Percentiles rank a stretch among this genome's conserved stretches.
Conservation (phyloP, 35 echinoderm and acorn worm species). For the Ptychodera flava region DNA sequence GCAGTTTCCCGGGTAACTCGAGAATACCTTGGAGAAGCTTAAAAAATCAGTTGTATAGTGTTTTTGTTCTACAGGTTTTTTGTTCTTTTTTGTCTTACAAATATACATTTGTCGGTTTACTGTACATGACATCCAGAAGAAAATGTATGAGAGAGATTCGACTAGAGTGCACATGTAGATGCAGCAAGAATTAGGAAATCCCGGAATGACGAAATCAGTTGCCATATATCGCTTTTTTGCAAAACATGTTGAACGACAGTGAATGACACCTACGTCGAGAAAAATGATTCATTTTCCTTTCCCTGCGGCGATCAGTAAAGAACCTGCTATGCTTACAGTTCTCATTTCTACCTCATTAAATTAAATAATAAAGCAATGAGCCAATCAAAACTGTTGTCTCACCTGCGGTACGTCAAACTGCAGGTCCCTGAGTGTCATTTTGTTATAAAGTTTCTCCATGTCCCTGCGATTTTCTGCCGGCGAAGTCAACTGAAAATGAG, state of each 20-base stretch:
- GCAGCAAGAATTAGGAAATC: no score
- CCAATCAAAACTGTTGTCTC: background rate
- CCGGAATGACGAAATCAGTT: no score
- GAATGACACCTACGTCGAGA: background rate
- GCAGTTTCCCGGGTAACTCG: no score
- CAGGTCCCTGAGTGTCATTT: conserved; percentile 30
- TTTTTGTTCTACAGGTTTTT: no score
- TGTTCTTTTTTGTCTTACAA: no score
- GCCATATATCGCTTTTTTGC: no score
- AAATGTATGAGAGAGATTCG: no score
- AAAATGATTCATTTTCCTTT: background rate
- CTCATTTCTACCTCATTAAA: background rate
- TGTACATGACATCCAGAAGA: no score
- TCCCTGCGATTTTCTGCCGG: conserved; percentile 54
- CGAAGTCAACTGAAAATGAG: conserved; percentile 39
- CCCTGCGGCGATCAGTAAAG: background rate
- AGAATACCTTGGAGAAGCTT: no score
- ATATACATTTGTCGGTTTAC: no score
- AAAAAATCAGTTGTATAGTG: no score
- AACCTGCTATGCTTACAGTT: background rate
- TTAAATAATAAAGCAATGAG: background rate
- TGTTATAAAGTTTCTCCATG: conserved; percentile 59
- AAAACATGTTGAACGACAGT: background rate
- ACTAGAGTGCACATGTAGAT: no score
- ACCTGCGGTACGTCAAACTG: conserved; percentile 40